These are phyloP conservation scores for Drosophila paulistorum DNA, from an alignment of 1,140 invertebrate species.

Conservation along the genomic window DNA sequence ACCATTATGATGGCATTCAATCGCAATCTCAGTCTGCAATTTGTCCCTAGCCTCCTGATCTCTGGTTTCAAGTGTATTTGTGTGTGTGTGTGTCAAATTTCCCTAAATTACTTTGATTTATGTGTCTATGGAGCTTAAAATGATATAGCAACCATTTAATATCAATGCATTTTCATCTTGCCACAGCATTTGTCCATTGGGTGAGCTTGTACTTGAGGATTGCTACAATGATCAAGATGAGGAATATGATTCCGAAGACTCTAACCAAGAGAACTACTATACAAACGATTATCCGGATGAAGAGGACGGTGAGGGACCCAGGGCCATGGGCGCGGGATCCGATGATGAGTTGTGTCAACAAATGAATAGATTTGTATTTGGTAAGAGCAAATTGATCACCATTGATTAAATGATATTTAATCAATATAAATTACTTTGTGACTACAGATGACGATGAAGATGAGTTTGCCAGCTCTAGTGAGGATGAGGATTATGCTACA, in stretches of 20 bases:
- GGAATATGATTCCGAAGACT: slow-evolving; percentile 83
- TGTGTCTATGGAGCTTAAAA: not conserved
- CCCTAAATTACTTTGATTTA: too few species aligned
- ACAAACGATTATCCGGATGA: slow-evolving; percentile 85
- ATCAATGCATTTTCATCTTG: not conserved
- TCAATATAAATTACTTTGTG: too few species aligned
- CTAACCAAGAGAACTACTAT: slow-evolving; percentile 84
- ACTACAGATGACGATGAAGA: slow-evolving; percentile 68
- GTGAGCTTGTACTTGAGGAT: slow-evolving; percentile 69
- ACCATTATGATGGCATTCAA: too few species aligned
- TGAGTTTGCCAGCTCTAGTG: slow-evolving; percentile 74
- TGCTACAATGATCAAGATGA: slow-evolving; percentile 63
- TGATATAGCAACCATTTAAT: not conserved
- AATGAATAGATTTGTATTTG: slow-evolving; percentile 74
- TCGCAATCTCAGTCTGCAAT: too few species aligned
- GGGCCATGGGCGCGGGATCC: slow-evolving; percentile 62
- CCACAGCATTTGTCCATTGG: slow-evolving; percentile 47
- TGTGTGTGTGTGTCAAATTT: too few species aligned
- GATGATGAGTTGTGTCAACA: slow-evolving; percentile 66
- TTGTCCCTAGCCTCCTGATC: too few species aligned
- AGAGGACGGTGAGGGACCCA: slow-evolving; percentile 55
- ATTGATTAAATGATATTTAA: too few species aligned
- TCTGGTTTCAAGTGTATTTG: too few species aligned
- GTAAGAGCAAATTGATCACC: slow-evolving; percentile 31
- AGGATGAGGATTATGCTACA: slow-evolving; percentile 82